A percentile compares a stretch with the other conserved stretches of the same genome.
Conservation (phyloP, 2,113 vertebrate genomes). For the Dryoscopus gambensis region DNA sequence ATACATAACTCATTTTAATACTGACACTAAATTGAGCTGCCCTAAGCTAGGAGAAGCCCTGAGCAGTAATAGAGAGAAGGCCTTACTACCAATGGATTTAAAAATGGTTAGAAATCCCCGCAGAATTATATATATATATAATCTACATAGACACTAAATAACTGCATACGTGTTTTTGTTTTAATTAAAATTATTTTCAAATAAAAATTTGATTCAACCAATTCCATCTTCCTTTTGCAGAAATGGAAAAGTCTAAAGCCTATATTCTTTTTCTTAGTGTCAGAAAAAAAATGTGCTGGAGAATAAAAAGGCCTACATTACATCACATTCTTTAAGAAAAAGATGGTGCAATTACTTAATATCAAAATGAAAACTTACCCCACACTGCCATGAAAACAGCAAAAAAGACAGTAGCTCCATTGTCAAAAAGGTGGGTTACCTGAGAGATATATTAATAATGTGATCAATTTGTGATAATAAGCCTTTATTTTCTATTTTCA, state of each 20-base stretch:
- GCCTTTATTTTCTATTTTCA: not conserved
- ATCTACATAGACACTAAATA: not conserved
- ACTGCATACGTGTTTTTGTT: not conserved
- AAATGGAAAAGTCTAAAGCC: not conserved
- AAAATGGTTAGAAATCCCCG: not conserved
- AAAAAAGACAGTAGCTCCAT: slow-evolving; percentile 95
- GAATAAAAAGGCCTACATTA: not conserved
- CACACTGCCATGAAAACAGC: slow-evolving; percentile 98
- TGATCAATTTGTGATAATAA: not conserved
- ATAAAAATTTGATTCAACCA: not conserved
- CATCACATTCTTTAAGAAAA: not conserved
- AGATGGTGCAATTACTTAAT: not conserved
- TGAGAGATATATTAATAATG: slow-evolving; percentile 47
- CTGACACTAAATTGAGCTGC: not conserved
- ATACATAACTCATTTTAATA: not conserved
- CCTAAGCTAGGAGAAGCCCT: not conserved
- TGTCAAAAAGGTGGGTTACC: slow-evolving; percentile 96
- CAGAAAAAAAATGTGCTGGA: not conserved
- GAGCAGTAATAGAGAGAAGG: not conserved
- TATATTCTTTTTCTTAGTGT: not conserved
- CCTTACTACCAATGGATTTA: not conserved
- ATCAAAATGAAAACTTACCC: slow-evolving; percentile 79
- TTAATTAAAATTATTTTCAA: not conserved
- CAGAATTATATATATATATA: not conserved
- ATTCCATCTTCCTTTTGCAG: not conserved